Base-by-base conservation (phyloP, 2,888 invertebrate species). In the Salpingus planirostris region DNA sequence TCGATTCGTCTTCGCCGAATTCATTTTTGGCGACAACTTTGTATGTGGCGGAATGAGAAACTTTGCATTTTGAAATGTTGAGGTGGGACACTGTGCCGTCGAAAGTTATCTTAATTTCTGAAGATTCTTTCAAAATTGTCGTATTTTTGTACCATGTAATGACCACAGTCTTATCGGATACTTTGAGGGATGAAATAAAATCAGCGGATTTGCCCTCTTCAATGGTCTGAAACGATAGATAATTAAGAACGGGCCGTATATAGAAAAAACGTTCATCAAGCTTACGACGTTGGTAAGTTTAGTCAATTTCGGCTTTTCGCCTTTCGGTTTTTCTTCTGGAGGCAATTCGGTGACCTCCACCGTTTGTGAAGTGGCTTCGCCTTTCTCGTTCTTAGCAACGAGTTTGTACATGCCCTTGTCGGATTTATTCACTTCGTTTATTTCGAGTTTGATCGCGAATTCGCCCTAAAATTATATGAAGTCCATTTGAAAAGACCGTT, bases 381-480 rank as follows among this genome's bases (percentile, higher is more conserved):
- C 92, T 64, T 92, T 91, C 52, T 90, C 90, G 61, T 92, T 92
- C 60, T 84, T 88, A 13, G 91, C 91, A 3, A 91, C 77, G 49
- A 92, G 68, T 65, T 90, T 91, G 65, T 93, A 92, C 36, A 81
- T 74, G 45, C 92, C 92, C 64, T 86, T 89, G 62, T 93, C 92
- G 11, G 68, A 67, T 57, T 80, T 76, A 42, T 80, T 76, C 14
- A 88, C 79, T 54, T 87, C 83, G 44, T 82, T 80, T 49, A 93
- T 91, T 71, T 92, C 91, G 52, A 93, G 71, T 70, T 89, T 87
- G 11, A 91, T 80, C 37, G 85, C 75, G 54, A 88, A 93, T 70
- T 92, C 91, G 36, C 91, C 91, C 75, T 89, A 50, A 22, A 59
- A 53, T 38, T 31, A 29, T 36, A 36, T 21, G n/a, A n/a, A n/a